phyloP scores from a whole-genome alignment of 2,888 invertebrate genomes.

The Leptopterna dolabrata region DNA sequence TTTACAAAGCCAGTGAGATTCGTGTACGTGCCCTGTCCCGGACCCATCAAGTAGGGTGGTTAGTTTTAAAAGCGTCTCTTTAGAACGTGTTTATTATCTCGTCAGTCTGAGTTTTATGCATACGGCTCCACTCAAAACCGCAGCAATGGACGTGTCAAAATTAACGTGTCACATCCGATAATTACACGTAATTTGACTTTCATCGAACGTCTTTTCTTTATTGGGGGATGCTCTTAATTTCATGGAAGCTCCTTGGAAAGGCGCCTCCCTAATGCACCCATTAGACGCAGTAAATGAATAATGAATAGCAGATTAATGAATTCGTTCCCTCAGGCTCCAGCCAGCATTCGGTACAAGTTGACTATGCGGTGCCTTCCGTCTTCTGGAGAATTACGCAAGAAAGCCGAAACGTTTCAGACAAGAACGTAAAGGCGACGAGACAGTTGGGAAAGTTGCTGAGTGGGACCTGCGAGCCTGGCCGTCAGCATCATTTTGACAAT shows the following conservation, averaged over 20 bases:
- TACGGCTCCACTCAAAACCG: background rate
- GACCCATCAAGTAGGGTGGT: background rate
- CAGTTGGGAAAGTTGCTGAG: background rate
- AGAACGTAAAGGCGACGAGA: background rate
- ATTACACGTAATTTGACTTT: constrained; percentile 33
- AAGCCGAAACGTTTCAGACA: background rate
- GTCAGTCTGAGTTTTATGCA: background rate
- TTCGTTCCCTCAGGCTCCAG: constrained; percentile 12
- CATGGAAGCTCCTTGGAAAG: background rate
- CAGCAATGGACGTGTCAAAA: constrained; percentile 9
- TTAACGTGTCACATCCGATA: constrained; percentile 20
- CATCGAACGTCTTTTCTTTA: background rate
- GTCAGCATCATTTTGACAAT: background rate
- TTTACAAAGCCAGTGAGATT: too few species aligned
- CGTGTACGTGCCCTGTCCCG: background rate
- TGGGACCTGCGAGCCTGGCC: too few species aligned
- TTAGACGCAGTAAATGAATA: constrained; percentile 29
- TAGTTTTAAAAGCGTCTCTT: background rate
- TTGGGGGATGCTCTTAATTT: background rate
- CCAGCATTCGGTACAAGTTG: background rate
- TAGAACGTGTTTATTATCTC: background rate
- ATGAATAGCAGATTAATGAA: constrained; percentile 35
- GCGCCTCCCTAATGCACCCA: constrained; percentile 28
- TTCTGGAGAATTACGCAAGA: background rate
- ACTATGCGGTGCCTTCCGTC: background rate